Evolutionary conservation across 2,113 vertebrate species (phyloP).

Genomic region (Pholis gunnellus): DNA sequence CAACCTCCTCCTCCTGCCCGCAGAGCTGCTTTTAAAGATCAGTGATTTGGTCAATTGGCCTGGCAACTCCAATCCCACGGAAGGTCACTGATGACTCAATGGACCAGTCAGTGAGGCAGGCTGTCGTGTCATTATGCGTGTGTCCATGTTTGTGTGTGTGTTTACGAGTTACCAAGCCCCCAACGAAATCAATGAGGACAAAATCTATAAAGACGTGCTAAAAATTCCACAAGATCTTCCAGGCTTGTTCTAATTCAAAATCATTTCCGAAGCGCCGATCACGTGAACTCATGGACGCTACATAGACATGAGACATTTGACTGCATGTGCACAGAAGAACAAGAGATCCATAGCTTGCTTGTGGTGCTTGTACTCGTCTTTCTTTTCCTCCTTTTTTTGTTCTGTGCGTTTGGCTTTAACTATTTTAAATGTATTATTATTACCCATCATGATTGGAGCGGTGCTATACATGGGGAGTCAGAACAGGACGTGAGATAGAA

Average conservation of each 20-base stretch:
- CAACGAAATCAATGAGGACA: constrained; percentile 59
- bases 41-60: constrained; percentile 89
- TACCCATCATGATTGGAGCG: neutral
- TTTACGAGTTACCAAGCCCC: constrained; percentile 8
- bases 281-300: neutral
- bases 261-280: neutral
- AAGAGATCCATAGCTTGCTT: neutral
- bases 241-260: constrained; percentile 13
- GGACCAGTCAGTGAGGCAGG: constrained; percentile 81
- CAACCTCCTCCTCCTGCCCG: constrained; percentile 42
- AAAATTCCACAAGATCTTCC: constrained; percentile 20
- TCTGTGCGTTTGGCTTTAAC: neutral
- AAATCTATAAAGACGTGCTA: constrained; percentile 57
- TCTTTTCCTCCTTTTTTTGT: neutral
- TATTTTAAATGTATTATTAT: neutral
- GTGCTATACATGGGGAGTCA: neutral
- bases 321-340: neutral
- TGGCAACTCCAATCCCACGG: constrained; percentile 83
- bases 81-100: constrained; percentile 85
- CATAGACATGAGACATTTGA: neutral
- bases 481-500: neutral
- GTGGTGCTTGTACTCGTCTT: neutral
- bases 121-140: constrained; percentile 67
- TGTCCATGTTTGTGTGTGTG: constrained; percentile 42
- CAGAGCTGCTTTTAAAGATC: constrained; percentile 87